Conservation (phyloP, 2,113 vertebrate genomes). For the Scolopax mira region DNA sequence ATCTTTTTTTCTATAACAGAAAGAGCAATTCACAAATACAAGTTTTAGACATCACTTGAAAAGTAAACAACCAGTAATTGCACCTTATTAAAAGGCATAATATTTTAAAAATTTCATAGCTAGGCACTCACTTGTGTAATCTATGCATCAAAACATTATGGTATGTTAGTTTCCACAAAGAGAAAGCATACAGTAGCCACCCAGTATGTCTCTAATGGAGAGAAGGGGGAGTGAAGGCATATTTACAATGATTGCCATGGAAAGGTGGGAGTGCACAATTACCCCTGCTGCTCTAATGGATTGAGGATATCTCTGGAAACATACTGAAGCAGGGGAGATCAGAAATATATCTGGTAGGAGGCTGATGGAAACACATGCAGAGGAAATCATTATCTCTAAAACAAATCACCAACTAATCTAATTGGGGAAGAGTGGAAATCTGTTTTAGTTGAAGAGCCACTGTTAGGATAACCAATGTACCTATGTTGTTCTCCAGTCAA, state of each 20-base stretch:
- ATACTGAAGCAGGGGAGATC: neutral
- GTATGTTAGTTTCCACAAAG: neutral
- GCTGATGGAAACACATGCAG: neutral
- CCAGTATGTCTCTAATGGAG: neutral
- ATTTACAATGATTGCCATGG: neutral
- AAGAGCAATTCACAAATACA: neutral
- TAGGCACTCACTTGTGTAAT: neutral
- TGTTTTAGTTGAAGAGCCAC: neutral
- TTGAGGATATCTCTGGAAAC: neutral
- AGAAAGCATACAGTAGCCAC: neutral
- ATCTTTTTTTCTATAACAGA: neutral
- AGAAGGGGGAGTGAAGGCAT: neutral
- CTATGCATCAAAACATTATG: slow-evolving; percentile 6
- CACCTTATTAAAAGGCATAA: neutral
- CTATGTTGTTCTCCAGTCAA: neutral
- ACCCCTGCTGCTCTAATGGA: neutral
- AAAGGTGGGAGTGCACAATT: neutral
- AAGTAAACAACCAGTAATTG: neutral
- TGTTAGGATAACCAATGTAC: neutral
- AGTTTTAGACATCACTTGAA: neutral
- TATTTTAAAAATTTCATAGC: slow-evolving; percentile 17
- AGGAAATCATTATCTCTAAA: neutral
- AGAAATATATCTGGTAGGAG: neutral
- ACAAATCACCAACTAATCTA: neutral
- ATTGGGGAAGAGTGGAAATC: neutral